These are phyloP conservation scores for Siniperca obscura DNA, from an alignment of 2,797 vertebrate species.

Conservation along the genomic window DNA sequence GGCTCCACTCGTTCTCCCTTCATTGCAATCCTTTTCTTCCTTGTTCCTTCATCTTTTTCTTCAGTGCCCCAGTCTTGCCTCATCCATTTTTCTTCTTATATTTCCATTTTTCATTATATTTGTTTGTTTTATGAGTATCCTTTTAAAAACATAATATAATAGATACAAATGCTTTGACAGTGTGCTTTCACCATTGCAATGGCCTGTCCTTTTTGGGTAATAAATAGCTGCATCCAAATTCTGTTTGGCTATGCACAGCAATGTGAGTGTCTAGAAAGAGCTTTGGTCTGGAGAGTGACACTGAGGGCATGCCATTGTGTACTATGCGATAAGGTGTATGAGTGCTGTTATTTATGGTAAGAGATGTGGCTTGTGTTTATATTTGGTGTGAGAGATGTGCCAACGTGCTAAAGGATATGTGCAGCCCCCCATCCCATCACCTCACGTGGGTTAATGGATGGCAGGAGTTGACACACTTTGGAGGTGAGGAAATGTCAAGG, in stretches of 20 bases:
- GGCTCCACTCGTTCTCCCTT: neutral
- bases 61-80: neutral
- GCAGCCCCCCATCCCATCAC: constrained; percentile 6
- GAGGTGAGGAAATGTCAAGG: constrained; percentile 44
- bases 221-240: constrained; percentile 32
- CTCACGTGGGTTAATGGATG: constrained; percentile 24
- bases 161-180: constrained; percentile 19
- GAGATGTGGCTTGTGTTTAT: constrained; percentile 53
- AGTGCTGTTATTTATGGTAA: constrained; percentile 59
- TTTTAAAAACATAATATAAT: constrained; percentile 44
- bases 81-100: neutral
- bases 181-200: constrained; percentile 21
- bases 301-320: constrained; percentile 49
- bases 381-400: constrained; percentile 55
- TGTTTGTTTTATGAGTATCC: neutral
- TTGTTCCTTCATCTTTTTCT: neutral
- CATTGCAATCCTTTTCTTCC: neutral
- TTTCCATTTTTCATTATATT: neutral
- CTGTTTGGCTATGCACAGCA: constrained; percentile 19
- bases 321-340: constrained; percentile 57
- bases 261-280: constrained; percentile 38
- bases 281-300: constrained; percentile 28
- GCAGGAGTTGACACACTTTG: constrained; percentile 43
- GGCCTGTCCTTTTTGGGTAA: constrained; percentile 47
- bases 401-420: constrained; percentile 12